phyloP scores from a whole-genome alignment of 2,888 invertebrate genomes.

The Megaustenia siamemsis region DNA sequence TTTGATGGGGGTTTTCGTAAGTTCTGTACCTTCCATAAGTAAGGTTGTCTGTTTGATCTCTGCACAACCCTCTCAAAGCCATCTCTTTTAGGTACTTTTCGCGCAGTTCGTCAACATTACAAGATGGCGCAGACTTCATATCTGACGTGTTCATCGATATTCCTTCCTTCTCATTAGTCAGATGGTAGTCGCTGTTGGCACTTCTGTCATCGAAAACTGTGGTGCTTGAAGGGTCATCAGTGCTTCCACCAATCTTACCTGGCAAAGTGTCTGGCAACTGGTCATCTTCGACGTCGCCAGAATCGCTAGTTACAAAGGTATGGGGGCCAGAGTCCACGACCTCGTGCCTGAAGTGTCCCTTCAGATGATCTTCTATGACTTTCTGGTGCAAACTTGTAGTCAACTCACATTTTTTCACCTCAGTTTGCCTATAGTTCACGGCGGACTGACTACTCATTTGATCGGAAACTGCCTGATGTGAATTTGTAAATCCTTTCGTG shows the following conservation, averaged over 20 bases:
- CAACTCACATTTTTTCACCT: neutral
- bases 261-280: constrained; percentile 5
- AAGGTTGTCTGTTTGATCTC: neutral
- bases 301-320: neutral
- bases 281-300: neutral
- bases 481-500: neutral
- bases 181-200: neutral
- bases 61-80: neutral
- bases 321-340: neutral
- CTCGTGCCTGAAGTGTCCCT: no score
- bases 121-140: neutral
- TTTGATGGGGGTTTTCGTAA: no score
- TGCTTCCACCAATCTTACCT: constrained; percentile 8
- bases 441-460: neutral
- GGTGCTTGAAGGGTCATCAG: neutral
- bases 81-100: constrained; percentile 42
- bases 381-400: neutral
- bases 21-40: neutral
- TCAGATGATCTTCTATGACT: neutral
- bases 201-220: neutral
- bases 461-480: neutral
- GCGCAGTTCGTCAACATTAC: constrained; percentile 30
- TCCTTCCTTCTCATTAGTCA: neutral
- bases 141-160: neutral
- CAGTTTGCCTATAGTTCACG: neutral